Percentiles rank a stretch among this genome's conserved stretches.
phyloP scores from a whole-genome alignment of 2,888 invertebrate species.

The Chrysolina haemoptera region DNA sequence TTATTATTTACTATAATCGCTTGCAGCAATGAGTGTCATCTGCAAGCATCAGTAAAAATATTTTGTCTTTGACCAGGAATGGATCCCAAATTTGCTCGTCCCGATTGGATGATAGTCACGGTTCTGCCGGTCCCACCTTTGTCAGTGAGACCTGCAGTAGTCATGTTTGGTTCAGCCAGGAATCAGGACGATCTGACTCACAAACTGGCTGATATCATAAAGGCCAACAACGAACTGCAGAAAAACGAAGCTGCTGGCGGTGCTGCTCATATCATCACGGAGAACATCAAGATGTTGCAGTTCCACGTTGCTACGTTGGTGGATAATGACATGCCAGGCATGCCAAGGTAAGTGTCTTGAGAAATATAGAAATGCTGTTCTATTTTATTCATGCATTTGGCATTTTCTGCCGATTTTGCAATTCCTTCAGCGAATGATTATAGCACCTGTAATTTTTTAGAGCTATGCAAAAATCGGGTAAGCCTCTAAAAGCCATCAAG shows the following conservation, averaged over 20 bases:
- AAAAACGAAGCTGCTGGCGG: conserved; percentile 97
- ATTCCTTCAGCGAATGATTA: too few relatives aligned
- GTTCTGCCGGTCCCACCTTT: conserved; percentile 96
- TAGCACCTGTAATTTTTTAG: conserved; percentile 68
- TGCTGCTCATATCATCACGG: conserved; percentile 96
- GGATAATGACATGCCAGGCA: conserved; percentile 99
- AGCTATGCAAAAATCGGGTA: conserved; percentile 99
- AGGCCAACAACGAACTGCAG: conserved; percentile 95
- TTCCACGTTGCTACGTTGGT: conserved; percentile 98
- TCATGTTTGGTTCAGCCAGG: conserved; percentile 99
- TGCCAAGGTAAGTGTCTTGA: conserved; percentile 78
- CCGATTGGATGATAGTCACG: conserved; percentile 99
- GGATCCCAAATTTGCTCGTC: conserved; percentile 97
- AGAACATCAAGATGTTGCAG: conserved; percentile 98
- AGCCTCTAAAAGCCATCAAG: conserved; percentile 98
- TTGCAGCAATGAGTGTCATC: too few relatives aligned
- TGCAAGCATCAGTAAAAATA: too few relatives aligned
- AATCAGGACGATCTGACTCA: conserved; percentile 99
- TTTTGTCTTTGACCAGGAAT: conserved; percentile 72
- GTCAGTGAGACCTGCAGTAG: conserved; percentile 96
- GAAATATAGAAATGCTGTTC: background rate
- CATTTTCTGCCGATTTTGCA: background rate
- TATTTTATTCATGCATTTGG: background rate
- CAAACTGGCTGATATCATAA: conserved; percentile 98
- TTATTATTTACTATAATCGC: too few relatives aligned